A percentile compares a stretch with the other conserved stretches of the same genome.
These are phyloP conservation scores for Subacronicta megacephala DNA, from an alignment of 2,888 invertebrate genomes.

Conservation along the genomic window DNA sequence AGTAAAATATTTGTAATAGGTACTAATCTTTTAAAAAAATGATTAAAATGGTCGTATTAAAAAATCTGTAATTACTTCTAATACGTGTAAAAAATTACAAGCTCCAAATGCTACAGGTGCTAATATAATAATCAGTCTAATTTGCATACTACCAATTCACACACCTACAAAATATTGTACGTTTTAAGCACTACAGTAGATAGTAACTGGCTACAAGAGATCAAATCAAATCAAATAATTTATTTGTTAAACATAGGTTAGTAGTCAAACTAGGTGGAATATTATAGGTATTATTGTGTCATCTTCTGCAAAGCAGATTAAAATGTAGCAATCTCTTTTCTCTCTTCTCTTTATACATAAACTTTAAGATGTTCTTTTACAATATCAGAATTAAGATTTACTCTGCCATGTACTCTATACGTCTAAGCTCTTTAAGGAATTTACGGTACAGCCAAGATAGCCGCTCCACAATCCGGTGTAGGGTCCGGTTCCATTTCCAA, in stretches of 20 bases:
- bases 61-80: no score
- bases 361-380: slow-evolving; percentile 9
- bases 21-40: slow-evolving; percentile 9
- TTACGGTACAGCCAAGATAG: slow-evolving; percentile 48
- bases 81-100: slow-evolving; percentile 9
- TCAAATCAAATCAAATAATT: no score
- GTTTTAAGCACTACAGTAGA: slow-evolving; percentile 22
- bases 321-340: no score
- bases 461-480: slow-evolving; percentile 48
- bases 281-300: no score
- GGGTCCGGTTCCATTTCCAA: slow-evolving; percentile 56
- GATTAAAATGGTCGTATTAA: neutral
- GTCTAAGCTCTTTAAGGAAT: slow-evolving; percentile 40
- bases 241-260: no score
- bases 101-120: slow-evolving; percentile 18
- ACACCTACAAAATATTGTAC: slow-evolving; percentile 33
- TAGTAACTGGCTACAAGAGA: no score
- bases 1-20: slow-evolving; percentile 12
- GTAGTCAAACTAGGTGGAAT: no score
- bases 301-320: no score
- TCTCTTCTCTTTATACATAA: no score
- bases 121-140: slow-evolving; percentile 25
- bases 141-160: slow-evolving; percentile 40
- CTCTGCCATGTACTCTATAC: slow-evolving; percentile 1
- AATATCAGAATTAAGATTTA: slow-evolving; percentile 6